Percentiles rank a stretch among this genome's conserved stretches.
These are phyloP conservation scores for Apodemia zela DNA, from an alignment of 2,888 invertebrate species.

Conservation along the genomic window DNA sequence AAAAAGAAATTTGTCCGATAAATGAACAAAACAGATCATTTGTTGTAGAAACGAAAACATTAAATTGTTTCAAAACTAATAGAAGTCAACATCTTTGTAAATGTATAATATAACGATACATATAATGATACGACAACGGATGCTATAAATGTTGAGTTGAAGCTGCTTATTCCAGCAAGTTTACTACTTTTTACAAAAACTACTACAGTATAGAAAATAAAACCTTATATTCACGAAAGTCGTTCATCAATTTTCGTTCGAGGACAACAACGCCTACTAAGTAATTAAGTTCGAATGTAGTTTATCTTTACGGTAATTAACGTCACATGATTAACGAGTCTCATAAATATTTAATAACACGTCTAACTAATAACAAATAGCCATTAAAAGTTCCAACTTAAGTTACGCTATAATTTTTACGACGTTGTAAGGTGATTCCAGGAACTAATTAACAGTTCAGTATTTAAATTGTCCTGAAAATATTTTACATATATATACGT, in stretches of 20 bases:
- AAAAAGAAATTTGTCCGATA: no score
- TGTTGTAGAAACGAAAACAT: no score
- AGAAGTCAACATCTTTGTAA: no score
- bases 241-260: neutral
- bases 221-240: neutral
- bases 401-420: neutral
- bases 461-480: neutral
- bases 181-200: neutral
- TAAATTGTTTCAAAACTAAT: no score
- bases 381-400: neutral
- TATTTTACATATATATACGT: neutral
- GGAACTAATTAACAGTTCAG: neutral
- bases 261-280: constrained; percentile 1
- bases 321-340: constrained; percentile 2
- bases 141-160: no score
- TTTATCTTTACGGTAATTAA: neutral
- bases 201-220: neutral
- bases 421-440: neutral
- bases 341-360: constrained; percentile 9
- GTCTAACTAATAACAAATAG: constrained; percentile 4
- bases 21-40: no score
- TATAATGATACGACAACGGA: no score
- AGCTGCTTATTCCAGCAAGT: no score
- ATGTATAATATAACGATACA: no score
- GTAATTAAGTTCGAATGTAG: constrained; percentile 2